Base-by-base conservation (phyloP, 1,140 invertebrate genomes). In the Gryllus bimaculatus region DNA sequence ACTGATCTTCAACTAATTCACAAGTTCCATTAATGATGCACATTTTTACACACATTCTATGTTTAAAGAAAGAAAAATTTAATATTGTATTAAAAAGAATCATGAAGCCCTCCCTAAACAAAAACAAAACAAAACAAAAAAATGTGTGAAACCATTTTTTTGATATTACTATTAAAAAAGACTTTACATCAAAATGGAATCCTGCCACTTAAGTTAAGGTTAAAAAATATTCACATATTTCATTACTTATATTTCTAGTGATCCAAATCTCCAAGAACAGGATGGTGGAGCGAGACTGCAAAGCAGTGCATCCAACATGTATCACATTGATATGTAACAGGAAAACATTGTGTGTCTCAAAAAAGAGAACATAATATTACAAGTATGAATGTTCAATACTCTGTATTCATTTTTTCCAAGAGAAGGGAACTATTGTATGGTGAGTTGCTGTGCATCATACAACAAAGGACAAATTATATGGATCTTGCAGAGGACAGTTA, bases 171-270 rank as follows among this genome's bases (percentile, higher is more conserved):
- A 13, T 66, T 66, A 66, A 74, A 78, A 81, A 73, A 81, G 80
- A 81, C 80, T 81, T 81, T 79, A 81, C 80, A 80, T 79, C 80
- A 47, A 78, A 80, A 75, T 75, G 66, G 79, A 79, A 81, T 81
- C 78, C 80, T 81, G 79, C 80, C 75, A 7, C 10, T 66, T 13
- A 18, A 66, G 18, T 39, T 39, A 39, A 5, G 26, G 26, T 39
- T 39, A 39, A 39, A 39, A 39, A 39, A 39, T 39, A 39, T 39
- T 39, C 1, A 39, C 26, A 39, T 39, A 39, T 39, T 39, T 39
- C 26, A 39, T 39, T 39, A 39, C 26, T 39, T 39, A 39, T 39
- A 39, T 39, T 39, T 39, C 26, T 39, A 39, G 26, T 39, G 26
- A 39, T 39, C 26, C 26, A 39, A 39, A 39, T 39, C 26, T 39